Evolutionary conservation across 1,140 invertebrate genomes (phyloP).

Genomic region (Rhagoletis zephyria): DNA sequence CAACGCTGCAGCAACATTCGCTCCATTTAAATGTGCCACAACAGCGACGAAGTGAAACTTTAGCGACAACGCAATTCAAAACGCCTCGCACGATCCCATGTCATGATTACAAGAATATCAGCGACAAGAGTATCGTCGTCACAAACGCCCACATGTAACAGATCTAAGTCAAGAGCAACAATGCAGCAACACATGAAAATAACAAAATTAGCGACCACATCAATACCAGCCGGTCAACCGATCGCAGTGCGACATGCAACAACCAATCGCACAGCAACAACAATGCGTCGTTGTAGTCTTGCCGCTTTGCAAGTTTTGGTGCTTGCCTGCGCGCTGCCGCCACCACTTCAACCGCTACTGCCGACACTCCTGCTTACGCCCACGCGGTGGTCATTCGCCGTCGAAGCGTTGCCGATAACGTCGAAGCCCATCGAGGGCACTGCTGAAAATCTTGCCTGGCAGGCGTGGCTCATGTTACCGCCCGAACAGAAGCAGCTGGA

Average conservation of each 20-base stretch:
- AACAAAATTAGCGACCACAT: not conserved
- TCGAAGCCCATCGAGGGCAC: constrained; percentile 71
- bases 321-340: not conserved
- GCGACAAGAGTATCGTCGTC: not conserved
- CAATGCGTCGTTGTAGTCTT: not conserved
- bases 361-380: not conserved
- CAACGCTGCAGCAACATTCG: not conserved
- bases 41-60: not conserved
- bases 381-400: not conserved
- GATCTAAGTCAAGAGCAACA: constrained; percentile 40
- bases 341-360: not conserved
- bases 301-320: not conserved
- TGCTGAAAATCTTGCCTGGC: constrained; percentile 69
- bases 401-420: constrained; percentile 66
- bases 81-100: not conserved
- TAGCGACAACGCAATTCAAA: constrained; percentile 12
- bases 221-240: constrained; percentile 34
- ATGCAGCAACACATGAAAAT: constrained; percentile 7
- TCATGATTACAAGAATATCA: constrained; percentile 42
- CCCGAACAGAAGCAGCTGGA: constrained; percentile 63
- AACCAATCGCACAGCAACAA: constrained; percentile 5
- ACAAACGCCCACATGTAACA: constrained; percentile 34
- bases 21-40: not conserved
- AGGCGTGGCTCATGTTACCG: constrained; percentile 67
- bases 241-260: not conserved